Evolutionary conservation across 2,797 vertebrate species (phyloP).

Genomic region (Cirrhinus mrigala): DNA sequence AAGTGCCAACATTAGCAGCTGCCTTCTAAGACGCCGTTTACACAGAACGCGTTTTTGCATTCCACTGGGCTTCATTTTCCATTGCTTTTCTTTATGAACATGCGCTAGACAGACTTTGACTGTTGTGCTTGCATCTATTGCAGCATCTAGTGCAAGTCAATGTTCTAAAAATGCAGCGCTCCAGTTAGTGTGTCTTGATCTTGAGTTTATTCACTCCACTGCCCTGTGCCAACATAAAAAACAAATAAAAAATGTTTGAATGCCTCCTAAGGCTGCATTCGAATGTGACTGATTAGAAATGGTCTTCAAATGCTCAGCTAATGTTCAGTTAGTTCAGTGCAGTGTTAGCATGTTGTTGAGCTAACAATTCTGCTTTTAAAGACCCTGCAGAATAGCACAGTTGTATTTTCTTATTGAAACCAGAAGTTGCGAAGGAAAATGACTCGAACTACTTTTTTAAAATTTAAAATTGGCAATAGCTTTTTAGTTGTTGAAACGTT

Average conservation of each 20-base stretch:
- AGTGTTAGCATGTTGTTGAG: slow-evolving; percentile 9
- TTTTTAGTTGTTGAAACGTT: background rate
- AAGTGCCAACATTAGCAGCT: background rate
- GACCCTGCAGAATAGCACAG: background rate
- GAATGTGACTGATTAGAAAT: background rate
- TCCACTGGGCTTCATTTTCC: background rate
- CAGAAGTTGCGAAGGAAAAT: background rate
- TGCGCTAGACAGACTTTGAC: background rate
- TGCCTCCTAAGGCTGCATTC: background rate
- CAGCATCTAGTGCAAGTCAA: background rate
- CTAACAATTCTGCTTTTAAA: slow-evolving; percentile 3
- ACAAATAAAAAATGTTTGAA: background rate
- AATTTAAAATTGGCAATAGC: too few relatives aligned
- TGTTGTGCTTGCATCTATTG: background rate
- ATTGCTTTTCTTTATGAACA: background rate
- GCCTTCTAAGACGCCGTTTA: background rate
- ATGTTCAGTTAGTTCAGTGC: background rate
- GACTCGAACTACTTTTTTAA: background rate
- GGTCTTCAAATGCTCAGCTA: background rate
- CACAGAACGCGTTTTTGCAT: background rate
- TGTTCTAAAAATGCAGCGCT: background rate
- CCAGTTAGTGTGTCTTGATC: background rate
- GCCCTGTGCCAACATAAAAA: too few relatives aligned
- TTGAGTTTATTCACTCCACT: background rate
- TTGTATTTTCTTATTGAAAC: background rate